These are phyloP conservation scores for Tenualosa thibaudeaui DNA, from an alignment of 2,797 vertebrate species.

Conservation along the genomic window DNA sequence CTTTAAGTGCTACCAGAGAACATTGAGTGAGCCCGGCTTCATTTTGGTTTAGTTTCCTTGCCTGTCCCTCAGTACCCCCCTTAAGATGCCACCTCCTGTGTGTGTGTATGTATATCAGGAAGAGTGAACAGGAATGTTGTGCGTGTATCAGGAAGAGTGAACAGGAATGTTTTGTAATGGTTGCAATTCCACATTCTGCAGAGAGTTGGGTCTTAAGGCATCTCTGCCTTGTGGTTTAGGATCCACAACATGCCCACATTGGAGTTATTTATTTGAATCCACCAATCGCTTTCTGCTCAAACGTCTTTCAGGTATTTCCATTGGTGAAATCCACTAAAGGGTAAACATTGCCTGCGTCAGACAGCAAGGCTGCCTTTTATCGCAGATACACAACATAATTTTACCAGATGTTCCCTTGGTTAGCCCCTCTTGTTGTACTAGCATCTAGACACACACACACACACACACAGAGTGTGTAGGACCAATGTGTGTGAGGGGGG, in stretches of 20 bases:
- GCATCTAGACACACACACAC: background rate
- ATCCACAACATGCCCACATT: background rate
- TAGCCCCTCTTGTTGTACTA: too few relatives aligned
- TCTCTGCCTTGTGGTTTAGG: conserved; percentile 5
- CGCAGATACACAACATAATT: too few relatives aligned
- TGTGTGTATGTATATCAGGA: background rate
- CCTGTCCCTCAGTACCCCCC: background rate
- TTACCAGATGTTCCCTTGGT: too few relatives aligned
- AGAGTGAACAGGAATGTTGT: conserved; percentile 3
- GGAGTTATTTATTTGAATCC: too few relatives aligned
- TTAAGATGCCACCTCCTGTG: conserved; percentile 14
- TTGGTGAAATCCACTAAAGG: too few relatives aligned
- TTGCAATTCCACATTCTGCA: background rate
- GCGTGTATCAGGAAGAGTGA: conserved; percentile 36
- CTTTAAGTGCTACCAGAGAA: background rate
- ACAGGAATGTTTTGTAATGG: background rate
- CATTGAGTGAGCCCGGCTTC: background rate
- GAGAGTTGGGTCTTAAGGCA: background rate
- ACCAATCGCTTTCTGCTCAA: too few relatives aligned
- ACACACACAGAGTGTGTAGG: background rate
- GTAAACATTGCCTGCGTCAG: too few relatives aligned
- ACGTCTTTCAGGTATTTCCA: too few relatives aligned
- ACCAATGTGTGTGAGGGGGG: too few relatives aligned
- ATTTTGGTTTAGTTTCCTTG: background rate
- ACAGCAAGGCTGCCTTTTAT: too few relatives aligned